Percentiles rank a stretch among this genome's conserved stretches.
phyloP scores from a whole-genome alignment of 2,113 vertebrate genomes.

The Elachura formosa region DNA sequence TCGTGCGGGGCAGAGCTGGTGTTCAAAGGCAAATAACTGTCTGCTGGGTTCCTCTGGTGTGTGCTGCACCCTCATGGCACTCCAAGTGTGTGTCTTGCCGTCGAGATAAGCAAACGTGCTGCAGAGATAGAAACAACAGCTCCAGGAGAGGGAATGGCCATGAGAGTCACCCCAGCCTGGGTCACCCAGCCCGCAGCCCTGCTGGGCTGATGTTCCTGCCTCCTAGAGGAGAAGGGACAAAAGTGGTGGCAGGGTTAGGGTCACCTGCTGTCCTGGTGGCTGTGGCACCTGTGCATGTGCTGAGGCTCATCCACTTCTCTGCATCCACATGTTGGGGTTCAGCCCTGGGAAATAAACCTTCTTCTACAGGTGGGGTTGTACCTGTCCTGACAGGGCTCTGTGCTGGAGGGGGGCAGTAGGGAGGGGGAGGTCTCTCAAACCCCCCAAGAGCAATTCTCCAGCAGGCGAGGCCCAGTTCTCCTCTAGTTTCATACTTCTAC shows the following conservation, averaged over 20 bases:
- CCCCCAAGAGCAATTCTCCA: neutral
- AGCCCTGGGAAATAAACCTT: neutral
- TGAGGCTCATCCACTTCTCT: neutral
- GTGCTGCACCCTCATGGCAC: neutral
- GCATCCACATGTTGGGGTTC: rapidly evolving
- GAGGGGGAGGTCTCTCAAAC: neutral
- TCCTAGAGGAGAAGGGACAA: neutral
- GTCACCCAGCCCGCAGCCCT: neutral
- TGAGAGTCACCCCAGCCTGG: neutral
- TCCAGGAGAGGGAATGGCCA: neutral
- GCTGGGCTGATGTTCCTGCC: neutral
- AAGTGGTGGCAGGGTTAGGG: neutral
- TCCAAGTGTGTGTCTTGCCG: neutral
- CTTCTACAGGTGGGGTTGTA: neutral
- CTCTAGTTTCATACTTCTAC: neutral
- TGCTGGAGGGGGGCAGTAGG: neutral
- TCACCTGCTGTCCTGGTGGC: neutral
- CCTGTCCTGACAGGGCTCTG: neutral
- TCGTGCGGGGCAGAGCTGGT: neutral
- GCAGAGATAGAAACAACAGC: neutral
- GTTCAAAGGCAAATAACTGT: neutral
- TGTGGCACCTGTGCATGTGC: neutral
- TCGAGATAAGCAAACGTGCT: conserved; percentile 32
- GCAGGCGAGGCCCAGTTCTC: neutral
- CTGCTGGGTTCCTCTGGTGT: neutral